Conservation (phyloP, 2,888 invertebrate genomes). For the Protonemura montana region DNA sequence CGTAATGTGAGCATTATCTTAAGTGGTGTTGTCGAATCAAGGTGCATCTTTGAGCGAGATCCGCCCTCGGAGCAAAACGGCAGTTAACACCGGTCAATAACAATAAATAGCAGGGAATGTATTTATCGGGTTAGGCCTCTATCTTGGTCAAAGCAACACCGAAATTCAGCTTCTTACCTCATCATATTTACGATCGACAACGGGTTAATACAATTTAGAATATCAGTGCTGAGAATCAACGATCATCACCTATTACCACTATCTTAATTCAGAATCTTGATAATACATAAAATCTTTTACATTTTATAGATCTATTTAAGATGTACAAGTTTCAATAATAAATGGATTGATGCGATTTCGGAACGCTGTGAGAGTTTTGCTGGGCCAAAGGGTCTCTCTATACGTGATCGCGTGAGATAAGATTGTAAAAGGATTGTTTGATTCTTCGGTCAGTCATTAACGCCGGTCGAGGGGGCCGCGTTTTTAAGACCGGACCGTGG, state of each 20-base stretch:
- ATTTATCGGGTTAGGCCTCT: background rate
- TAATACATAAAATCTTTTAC: background rate
- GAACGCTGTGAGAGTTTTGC: background rate
- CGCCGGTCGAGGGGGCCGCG: background rate
- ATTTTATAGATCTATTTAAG: conserved; percentile 9
- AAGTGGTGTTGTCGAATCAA: background rate
- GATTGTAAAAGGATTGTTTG: background rate
- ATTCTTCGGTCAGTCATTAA: background rate
- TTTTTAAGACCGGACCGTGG: background rate
- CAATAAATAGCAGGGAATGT: background rate
- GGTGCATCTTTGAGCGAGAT: background rate
- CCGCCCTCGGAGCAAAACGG: background rate
- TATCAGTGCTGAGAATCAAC: background rate
- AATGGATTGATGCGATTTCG: background rate
- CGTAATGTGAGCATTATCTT: background rate
- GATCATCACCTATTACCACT: background rate
- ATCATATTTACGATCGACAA: background rate
- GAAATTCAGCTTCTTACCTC: background rate
- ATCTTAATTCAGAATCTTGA: background rate
- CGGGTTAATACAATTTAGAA: background rate
- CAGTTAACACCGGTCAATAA: conserved; percentile 12
- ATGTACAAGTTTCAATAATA: background rate
- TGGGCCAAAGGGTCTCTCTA: background rate
- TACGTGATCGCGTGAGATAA: background rate
- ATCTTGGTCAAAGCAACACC: background rate